Conservation (phyloP, 2,113 vertebrate species). For the Peucedramus taeniatus region DNA sequence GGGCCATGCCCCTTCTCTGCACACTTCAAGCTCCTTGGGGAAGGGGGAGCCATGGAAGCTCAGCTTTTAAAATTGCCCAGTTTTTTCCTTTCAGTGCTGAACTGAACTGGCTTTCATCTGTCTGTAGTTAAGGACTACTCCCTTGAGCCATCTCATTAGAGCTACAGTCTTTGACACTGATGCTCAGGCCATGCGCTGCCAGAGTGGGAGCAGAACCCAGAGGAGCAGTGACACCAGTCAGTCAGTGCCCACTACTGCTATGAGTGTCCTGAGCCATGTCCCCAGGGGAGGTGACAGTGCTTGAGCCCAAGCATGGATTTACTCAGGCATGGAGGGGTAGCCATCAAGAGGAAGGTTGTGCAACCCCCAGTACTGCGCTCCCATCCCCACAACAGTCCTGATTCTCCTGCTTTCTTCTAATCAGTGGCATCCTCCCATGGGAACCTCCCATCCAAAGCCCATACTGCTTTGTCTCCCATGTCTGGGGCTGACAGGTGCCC, state of each 20-base stretch:
- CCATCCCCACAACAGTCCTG: accelerated
- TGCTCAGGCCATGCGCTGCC: neutral
- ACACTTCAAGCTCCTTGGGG: accelerated
- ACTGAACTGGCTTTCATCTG: neutral
- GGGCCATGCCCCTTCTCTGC: neutral
- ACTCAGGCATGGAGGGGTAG: accelerated
- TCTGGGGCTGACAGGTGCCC: neutral
- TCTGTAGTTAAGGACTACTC: neutral
- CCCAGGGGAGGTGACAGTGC: accelerated
- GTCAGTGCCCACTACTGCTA: neutral
- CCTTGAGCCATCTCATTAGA: neutral
- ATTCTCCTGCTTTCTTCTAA: neutral
- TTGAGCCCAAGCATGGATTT: neutral
- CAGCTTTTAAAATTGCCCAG: neutral
- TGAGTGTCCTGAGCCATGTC: neutral
- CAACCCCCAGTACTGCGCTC: accelerated
- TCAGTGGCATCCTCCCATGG: neutral
- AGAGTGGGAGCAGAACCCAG: accelerated
- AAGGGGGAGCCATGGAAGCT: accelerated
- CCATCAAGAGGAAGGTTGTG: neutral
- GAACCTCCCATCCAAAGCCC: neutral
- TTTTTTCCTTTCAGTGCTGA: neutral
- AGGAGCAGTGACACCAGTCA: neutral
- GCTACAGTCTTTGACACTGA: neutral
- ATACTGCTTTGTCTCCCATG: neutral